phyloP scores from a whole-genome alignment of 2,113 vertebrate species.

The Poicephalus gulielmi region DNA sequence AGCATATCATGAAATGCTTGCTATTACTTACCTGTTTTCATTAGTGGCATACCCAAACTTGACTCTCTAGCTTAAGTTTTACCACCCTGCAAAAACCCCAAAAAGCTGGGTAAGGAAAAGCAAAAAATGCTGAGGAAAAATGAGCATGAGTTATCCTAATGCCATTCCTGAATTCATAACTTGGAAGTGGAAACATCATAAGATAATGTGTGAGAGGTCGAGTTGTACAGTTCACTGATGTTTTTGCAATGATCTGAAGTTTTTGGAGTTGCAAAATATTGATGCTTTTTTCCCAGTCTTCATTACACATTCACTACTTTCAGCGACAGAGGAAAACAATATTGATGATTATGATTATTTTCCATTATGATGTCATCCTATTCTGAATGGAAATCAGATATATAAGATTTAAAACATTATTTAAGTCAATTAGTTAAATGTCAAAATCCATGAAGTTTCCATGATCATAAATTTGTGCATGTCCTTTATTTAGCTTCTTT shows the following conservation, averaged over 20 bases:
- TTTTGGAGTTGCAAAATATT: neutral
- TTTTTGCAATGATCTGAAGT: neutral
- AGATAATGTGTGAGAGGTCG: neutral
- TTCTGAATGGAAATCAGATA: neutral
- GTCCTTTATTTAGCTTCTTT: neutral
- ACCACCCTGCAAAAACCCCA: fast-evolving
- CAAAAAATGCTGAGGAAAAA: neutral
- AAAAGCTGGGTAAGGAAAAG: neutral
- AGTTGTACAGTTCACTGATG: neutral
- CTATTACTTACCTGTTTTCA: neutral
- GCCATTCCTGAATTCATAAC: neutral
- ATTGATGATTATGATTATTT: neutral
- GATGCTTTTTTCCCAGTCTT: neutral
- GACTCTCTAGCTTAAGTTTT: neutral
- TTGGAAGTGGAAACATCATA: neutral
- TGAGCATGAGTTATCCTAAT: neutral
- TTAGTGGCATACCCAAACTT: neutral
- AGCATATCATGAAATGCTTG: neutral
- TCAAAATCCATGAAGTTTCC: neutral
- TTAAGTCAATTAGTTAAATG: slow-evolving; percentile 47
- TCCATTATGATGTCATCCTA: neutral
- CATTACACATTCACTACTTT: neutral
- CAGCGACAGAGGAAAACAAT: neutral
- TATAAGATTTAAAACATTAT: neutral
- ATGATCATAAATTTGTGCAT: slow-evolving; percentile 23